phyloP scores from a whole-genome alignment of 2,888 invertebrate genomes.

The Leucoptera coffeella region DNA sequence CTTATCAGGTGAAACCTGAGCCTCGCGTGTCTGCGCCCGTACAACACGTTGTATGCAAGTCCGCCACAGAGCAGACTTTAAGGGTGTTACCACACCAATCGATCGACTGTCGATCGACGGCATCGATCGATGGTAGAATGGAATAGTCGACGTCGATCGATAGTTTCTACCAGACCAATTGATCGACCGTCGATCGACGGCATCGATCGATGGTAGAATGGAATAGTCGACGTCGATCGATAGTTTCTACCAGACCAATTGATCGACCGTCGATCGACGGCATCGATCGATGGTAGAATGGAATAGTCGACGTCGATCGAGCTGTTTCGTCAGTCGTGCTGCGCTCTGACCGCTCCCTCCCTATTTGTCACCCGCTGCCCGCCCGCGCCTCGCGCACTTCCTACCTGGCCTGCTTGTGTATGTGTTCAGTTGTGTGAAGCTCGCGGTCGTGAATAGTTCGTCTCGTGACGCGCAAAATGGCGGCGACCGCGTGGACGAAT shows the following conservation, averaged over 20 bases:
- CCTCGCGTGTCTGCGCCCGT: too few species aligned
- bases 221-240: neutral
- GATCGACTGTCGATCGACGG: conserved; percentile 5
- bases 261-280: conserved; percentile 5
- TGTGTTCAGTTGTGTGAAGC: conserved; percentile 9
- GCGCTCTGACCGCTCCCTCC: conserved; percentile 2
- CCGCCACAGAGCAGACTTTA: too few species aligned
- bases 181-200: conserved; percentile 4
- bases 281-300: conserved; percentile 3
- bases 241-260: conserved; percentile 2
- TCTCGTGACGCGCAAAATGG: conserved; percentile 11
- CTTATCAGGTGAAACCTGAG: too few species aligned
- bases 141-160: conserved; percentile 7
- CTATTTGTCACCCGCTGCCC: conserved; percentile 5
- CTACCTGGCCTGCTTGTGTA: conserved; percentile 5
- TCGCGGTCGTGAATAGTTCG: conserved; percentile 9
- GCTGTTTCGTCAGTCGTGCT: conserved; percentile 1
- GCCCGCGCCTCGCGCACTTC: conserved; percentile 4
- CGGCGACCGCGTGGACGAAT: conserved; percentile 12
- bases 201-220: conserved; percentile 7
- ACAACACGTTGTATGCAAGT: too few species aligned
- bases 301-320: neutral
- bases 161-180: conserved; percentile 6
- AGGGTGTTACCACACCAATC: too few species aligned
- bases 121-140: conserved; percentile 6